phyloP scores from a whole-genome alignment of 2,888 invertebrate genomes.

The Chaitophorus viminalis region DNA sequence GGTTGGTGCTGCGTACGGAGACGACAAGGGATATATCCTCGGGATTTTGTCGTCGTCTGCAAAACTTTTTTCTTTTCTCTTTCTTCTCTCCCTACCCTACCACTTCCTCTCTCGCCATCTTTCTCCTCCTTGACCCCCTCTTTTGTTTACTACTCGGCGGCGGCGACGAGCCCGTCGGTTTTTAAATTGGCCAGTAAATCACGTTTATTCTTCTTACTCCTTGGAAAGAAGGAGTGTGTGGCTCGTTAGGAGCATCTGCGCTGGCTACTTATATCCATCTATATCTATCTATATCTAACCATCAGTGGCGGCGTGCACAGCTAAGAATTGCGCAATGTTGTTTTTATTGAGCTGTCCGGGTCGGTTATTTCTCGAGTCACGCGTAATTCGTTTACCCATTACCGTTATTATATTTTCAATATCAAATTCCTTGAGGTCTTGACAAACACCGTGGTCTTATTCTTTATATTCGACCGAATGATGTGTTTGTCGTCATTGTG shows the following conservation, averaged over 20 bases:
- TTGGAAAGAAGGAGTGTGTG: slow-evolving; percentile 14
- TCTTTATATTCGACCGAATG: not conserved
- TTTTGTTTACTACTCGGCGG: slow-evolving; percentile 55
- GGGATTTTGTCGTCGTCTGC: slow-evolving; percentile 62
- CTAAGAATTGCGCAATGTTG: slow-evolving; percentile 56
- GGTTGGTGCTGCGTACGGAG: slow-evolving; percentile 23
- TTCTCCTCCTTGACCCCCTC: not conserved
- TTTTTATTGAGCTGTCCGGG: slow-evolving; percentile 57
- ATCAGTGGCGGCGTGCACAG: not conserved
- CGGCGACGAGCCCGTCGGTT: slow-evolving; percentile 52
- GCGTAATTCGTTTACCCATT: slow-evolving; percentile 50
- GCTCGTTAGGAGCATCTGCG: slow-evolving; percentile 61
- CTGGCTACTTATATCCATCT: slow-evolving; percentile 17
- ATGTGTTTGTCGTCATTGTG: not conserved
- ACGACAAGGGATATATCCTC: slow-evolving; percentile 44
- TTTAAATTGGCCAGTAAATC: slow-evolving; percentile 60
- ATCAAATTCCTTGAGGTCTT: slow-evolving; percentile 14
- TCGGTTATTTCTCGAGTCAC: slow-evolving; percentile 41
- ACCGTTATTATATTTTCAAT: slow-evolving; percentile 47
- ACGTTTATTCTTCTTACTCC: slow-evolving; percentile 54
- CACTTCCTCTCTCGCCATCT: slow-evolving; percentile 22
- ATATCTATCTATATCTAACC: slow-evolving; percentile 14
- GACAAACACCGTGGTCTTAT: not conserved
- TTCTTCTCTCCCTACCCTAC: not conserved
- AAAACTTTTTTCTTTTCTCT: slow-evolving; percentile 50